Evolutionary conservation across 2,797 vertebrate species (phyloP), one percentile per base, ranked within the genome.

Genomic region (Amniataba percoides): DNA sequence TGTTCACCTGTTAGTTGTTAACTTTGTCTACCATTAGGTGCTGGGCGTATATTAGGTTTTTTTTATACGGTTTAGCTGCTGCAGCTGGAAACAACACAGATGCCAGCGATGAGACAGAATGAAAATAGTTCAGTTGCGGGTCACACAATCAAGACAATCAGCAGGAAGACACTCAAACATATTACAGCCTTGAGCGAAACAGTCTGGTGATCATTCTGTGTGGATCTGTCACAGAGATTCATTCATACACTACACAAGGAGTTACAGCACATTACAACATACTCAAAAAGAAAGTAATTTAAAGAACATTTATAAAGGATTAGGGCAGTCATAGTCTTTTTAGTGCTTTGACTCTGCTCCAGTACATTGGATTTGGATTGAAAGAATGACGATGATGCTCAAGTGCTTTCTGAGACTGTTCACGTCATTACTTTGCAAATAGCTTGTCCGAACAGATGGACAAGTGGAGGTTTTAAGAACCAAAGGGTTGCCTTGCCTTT

Each of bases 351-450:
- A 49, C 43, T 80, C 13, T 2, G 16, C 9, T 51, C 19, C 14
- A 36, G 25, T n/a, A 21, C 49, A 12, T 15, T 74, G n/a, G 25
- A 18, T 42, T 27, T 16, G 11, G 34, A 39, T 5, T 58, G 23
- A 71, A 56, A 23, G 5, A 23, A 62, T 15, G 8, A 62, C 21
- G 31, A 62, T 15, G 8, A 62, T 21, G 31, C 40, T 74, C 23
- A 43, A 65, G 10, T 14, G 61, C 52, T 52, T 23, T 81, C 65
- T 72, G 63, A 73, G 66, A 68, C 68, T 39, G 42, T n/a, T 52
- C 61, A 61, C 34, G 0, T 75, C 42, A 81, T 73, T 18, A 39
- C 3, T 31, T 14, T 49, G 34, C 49, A 63, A 73, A 71, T 73
- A 23, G 27, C 36, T 51, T 15, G 71, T 15, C 8, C 52, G 56